Evolutionary conservation across 2,888 invertebrate genomes (phyloP), one percentile per base, ranked within the genome.

Genomic region (Lasioglossum oenotherae): DNA sequence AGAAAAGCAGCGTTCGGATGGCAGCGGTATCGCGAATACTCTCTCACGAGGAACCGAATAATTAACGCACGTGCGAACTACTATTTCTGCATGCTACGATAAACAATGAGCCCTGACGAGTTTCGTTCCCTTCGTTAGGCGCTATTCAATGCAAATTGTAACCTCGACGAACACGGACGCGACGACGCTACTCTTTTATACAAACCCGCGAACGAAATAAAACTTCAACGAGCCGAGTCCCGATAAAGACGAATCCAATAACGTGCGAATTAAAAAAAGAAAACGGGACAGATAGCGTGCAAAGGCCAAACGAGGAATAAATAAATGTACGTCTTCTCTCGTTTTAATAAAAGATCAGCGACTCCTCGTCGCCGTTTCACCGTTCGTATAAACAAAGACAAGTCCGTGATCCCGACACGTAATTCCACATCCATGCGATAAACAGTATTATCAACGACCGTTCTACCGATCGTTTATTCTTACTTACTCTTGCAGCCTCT

Each of bases 401-500:
- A 41, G 27, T 57, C 35, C 60, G 31, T 44, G 71, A 81, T 41
- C 57, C 16, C 35, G 2, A 8, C n/a, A 4, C 0, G 2, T n/a
- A 31, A 60, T 6, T n/a, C 8, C 23, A 2, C 4, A 16, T 71
- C 31, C n/a, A 46, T 23, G 16, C 8, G 31, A 1, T 27, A 67
- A 76, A 80, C 16, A 12, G 2, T 69, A 49, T 60, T 41, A 27
- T 73, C 19, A 41, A n/a, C 19, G 23, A 31, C 19, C 38, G 38
- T 38, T 77, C n/a, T 5, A 49, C 41, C n/a, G n/a, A 81, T 77
- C 57, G 19, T 14, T 80, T 67, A 35, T 35, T 60, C 27, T 49
- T 82, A 85, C 87, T 87, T 83, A 88, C 88, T 81, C 78, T 80
- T 76, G 35, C 79, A 78, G 80, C 82, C 73, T 57, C 67, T 82